phyloP scores from a whole-genome alignment of 2,797 vertebrate genomes.

The Todus mexicanus region DNA sequence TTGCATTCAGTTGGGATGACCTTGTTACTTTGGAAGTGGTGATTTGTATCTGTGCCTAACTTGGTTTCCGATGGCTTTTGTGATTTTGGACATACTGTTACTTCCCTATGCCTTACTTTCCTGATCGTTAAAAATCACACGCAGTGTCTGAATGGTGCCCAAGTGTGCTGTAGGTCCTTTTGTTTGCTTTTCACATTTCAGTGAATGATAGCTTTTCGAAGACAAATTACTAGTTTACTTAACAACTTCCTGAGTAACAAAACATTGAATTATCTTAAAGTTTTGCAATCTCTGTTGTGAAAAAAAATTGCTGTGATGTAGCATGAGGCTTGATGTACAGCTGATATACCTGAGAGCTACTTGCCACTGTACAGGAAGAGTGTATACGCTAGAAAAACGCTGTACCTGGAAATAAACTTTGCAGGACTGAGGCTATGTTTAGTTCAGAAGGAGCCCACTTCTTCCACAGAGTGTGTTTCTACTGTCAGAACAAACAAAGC shows the following conservation, averaged over 20 bases:
- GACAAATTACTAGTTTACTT: neutral
- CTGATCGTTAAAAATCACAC: neutral
- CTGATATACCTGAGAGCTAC: neutral
- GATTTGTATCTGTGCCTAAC: neutral
- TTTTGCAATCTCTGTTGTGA: neutral
- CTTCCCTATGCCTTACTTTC: neutral
- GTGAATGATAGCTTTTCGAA: neutral
- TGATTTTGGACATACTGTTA: neutral
- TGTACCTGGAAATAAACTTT: neutral
- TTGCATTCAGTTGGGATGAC: neutral
- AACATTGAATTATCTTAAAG: neutral
- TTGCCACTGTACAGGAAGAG: neutral
- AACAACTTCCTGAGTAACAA: neutral
- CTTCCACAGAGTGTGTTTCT: neutral
- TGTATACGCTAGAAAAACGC: neutral
- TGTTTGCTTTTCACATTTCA: neutral
- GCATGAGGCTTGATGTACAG: neutral
- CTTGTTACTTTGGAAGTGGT: neutral
- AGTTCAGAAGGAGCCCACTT: neutral
- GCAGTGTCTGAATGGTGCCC: neutral
- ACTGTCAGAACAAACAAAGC: neutral
- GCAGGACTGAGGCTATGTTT: neutral
- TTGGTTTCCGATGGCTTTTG: neutral
- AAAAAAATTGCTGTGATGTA: neutral
- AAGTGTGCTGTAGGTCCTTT: neutral